A percentile compares a stretch with the other conserved stretches of the same genome.
These are phyloP conservation scores for Leuctra nigra DNA, from an alignment of 2,888 invertebrate genomes.

Conservation along the genomic window DNA sequence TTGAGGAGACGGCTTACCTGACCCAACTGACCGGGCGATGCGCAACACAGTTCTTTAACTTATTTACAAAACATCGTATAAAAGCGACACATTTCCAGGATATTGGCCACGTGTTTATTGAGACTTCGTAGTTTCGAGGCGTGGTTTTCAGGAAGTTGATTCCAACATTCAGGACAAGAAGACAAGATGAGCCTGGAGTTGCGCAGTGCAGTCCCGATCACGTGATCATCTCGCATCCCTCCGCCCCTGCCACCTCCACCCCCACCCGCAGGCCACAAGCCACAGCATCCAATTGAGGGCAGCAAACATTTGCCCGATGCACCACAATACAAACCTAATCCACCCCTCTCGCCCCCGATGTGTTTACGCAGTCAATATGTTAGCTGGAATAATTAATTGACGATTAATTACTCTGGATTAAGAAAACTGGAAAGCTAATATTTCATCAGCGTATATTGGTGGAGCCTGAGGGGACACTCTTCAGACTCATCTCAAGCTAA, in stretches of 20 bases:
- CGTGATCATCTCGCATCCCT: background rate
- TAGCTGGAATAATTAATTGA: background rate
- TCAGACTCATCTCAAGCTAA: too few relatives aligned
- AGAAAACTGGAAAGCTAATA: background rate
- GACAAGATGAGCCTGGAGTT: too few relatives aligned
- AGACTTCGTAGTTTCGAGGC: too few relatives aligned
- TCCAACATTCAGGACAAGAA: too few relatives aligned
- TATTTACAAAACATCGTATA: too few relatives aligned
- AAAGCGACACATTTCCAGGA: too few relatives aligned
- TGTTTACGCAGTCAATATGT: slow-evolving; percentile 10
- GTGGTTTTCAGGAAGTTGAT: too few relatives aligned
- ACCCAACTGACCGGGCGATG: too few relatives aligned
- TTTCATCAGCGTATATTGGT: background rate
- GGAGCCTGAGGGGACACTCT: too few relatives aligned
- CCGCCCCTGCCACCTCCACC: background rate
- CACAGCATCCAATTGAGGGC: background rate
- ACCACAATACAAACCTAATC: background rate
- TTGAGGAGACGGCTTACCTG: too few relatives aligned
- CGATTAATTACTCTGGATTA: slow-evolving; percentile 1
- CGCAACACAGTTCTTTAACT: too few relatives aligned
- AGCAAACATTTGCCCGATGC: slow-evolving; percentile 3
- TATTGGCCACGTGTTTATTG: too few relatives aligned
- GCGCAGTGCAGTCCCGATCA: background rate
- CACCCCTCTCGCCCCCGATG: background rate
- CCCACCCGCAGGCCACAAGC: background rate